Evolutionary conservation across 2,797 vertebrate genomes (phyloP).

Genomic region (Esox masquinongy): DNA sequence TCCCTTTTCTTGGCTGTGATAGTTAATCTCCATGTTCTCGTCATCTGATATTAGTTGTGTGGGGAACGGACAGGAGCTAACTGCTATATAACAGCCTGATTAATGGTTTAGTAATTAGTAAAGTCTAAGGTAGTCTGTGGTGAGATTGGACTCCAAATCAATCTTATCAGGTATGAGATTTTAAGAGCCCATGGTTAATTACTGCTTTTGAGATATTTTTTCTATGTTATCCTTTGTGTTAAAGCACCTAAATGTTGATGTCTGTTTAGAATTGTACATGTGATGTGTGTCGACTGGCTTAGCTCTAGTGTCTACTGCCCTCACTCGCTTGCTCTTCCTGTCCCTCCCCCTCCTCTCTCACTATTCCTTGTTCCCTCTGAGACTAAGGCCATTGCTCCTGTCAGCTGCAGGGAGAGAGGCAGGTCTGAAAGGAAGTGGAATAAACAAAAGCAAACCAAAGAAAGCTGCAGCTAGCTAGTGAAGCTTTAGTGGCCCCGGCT

Average conservation of each 20-base stretch:
- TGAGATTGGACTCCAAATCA: too few species aligned
- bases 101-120: too few species aligned
- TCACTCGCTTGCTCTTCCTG: not conserved
- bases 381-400: constrained; percentile 27
- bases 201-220: not conserved
- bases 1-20: not conserved
- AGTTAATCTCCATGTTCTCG: not conserved
- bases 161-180: not conserved
- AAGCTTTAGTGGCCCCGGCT: constrained; percentile 49
- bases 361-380: constrained; percentile 14
- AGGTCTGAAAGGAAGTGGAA: constrained; percentile 57
- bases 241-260: not conserved
- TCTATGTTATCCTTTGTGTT: not conserved
- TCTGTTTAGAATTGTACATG: not conserved
- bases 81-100: not conserved
- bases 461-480: constrained; percentile 44
- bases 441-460: constrained; percentile 64
- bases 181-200: not conserved
- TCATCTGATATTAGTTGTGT: not conserved
- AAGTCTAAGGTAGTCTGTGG: too few species aligned
- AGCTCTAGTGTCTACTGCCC: not conserved
- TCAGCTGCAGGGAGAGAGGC: constrained; percentile 55
- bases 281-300: not conserved
- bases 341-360: constrained; percentile 10
- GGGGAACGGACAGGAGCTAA: not conserved